Evolutionary conservation across 1,140 invertebrate species (phyloP), one percentile per base, ranked within the genome.

Genomic region (Temnothorax longispinosus): DNA sequence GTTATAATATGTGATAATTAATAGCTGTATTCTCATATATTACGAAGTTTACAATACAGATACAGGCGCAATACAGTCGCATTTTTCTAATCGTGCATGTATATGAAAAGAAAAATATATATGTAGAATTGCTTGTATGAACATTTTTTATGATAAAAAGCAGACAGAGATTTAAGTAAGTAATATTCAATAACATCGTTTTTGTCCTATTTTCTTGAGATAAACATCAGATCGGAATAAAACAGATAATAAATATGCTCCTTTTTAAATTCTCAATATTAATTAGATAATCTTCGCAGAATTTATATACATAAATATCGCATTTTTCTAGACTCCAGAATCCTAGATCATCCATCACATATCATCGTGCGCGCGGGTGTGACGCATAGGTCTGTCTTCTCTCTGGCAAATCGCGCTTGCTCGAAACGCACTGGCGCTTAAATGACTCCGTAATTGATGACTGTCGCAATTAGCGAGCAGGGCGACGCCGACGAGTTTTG

Each of bases 361-460:
- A 76, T 75, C 27, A 18, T 78, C 44, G n/a, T 27, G 11, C 35
- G 13, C 64, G 13, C 21, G 54, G 32, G 15, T n/a, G 18, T 41
- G n/a, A 27, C n/a, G 2, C 27, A 15, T 10, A n/a, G 15, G 13
- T 6, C 21, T 56, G 32, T 56, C 11, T 52, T 32, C 10, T 64
- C 15, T 27, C 56, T 58, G 67, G 41, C 13, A 74, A 84, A 84
- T 84, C 54, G 78, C 32, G 44, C 5, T 65, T 13, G 13, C 50
- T 75, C 54, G 58, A 76, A 88, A 77, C 52, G 35, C 32, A 27
- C 44, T 60, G 56, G 38, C 82, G 82, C 58, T 76, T 88, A 82
- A 89, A 75, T 64, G 56, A 65, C 64, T 77, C 56, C 58, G 54
- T 89, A 90, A 90, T 87, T 72, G 89, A 89, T 78, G 77, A 56